Percentiles rank a stretch among this genome's conserved stretches.
Conservation (phyloP, 2,888 invertebrate species). For the Tridacna crocea region DNA sequence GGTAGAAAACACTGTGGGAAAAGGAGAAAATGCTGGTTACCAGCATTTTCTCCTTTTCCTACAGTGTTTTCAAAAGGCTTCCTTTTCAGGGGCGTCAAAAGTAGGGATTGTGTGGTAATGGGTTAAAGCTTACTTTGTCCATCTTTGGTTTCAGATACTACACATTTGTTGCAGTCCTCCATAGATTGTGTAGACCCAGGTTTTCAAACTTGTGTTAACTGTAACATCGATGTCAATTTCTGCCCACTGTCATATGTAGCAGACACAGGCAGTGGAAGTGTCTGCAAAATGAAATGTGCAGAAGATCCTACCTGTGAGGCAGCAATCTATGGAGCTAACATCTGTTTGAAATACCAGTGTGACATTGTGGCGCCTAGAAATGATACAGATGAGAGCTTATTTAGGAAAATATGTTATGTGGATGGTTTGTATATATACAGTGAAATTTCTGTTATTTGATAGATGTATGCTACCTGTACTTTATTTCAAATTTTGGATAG, state of each 20-base stretch:
- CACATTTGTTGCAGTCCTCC: neutral
- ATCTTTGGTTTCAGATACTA: constrained; percentile 7
- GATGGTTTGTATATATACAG: constrained; percentile 1
- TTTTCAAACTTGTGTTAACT: constrained; percentile 15
- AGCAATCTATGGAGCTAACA: neutral
- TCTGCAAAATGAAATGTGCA: neutral
- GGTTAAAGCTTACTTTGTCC: neutral
- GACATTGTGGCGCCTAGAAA: constrained; percentile 3
- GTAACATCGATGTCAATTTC: neutral
- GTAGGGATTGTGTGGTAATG: no score
- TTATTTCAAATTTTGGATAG: no score
- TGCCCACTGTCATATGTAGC: neutral
- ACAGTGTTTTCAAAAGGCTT: no score
- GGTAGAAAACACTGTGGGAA: no score
- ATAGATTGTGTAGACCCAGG: neutral
- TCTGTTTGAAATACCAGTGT: constrained; percentile 18
- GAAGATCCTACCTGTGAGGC: neutral
- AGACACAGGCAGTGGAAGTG: neutral
- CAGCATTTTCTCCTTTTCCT: no score
- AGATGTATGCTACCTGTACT: no score
- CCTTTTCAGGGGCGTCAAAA: no score
- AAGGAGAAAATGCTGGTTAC: no score
- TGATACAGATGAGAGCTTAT: neutral
- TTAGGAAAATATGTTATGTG: constrained; percentile 7
- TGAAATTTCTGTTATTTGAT: no score